Evolutionary conservation across 2,113 vertebrate genomes (phyloP), one percentile per base, ranked within the genome.

Genomic region (Tauraco erythrolophus): DNA sequence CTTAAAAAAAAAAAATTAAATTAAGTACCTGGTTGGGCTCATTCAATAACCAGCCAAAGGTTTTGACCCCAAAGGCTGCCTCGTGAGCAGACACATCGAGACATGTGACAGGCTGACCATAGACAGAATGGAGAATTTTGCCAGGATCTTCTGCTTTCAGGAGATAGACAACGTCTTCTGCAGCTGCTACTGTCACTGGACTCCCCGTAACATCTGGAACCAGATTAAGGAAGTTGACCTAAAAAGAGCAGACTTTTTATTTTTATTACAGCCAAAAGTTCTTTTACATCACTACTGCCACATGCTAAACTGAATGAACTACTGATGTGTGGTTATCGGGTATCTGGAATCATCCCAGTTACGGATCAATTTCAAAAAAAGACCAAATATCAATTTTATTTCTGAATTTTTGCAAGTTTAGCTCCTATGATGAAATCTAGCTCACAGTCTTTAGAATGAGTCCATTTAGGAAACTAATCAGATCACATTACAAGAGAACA

Each of bases 21-120:
- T 66, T 8, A 28, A 79, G 24, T 98, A 99, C 99, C 99, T 99
- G 99, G 97, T 99, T 99, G 88, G 99, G 99, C 9, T 99, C 99
- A 15, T 99, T 98, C 98, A 99, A 95, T 45, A 99, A 93, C 99
- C 99, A 99, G 93, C 99, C 99, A 14, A 98, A 97, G 94, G 98
- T 98, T 98, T 98, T 99, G 89, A 99, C 98, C 6, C 99, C 99
- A 58, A 99, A 97, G 23, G 99, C 99, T 8, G 98, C 98, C 8
- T 98, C 97, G 2, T 24, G 97, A 87, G 98, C 92, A 3, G 98
- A 98, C 68, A 99, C 98, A 6, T 99, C 99, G 7, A 99, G 98
- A 78, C 99, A 99, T 0, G 99, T 99, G 45, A 99, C 98, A 0
- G 99, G 99, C 53, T 99, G 99, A 16, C 98, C 99, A 0, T 99